Percentiles rank a stretch among this genome's conserved stretches.
These are phyloP conservation scores for Apodemus sylvaticus DNA, from an alignment of 2,113 vertebrate genomes.

Conservation along the genomic window DNA sequence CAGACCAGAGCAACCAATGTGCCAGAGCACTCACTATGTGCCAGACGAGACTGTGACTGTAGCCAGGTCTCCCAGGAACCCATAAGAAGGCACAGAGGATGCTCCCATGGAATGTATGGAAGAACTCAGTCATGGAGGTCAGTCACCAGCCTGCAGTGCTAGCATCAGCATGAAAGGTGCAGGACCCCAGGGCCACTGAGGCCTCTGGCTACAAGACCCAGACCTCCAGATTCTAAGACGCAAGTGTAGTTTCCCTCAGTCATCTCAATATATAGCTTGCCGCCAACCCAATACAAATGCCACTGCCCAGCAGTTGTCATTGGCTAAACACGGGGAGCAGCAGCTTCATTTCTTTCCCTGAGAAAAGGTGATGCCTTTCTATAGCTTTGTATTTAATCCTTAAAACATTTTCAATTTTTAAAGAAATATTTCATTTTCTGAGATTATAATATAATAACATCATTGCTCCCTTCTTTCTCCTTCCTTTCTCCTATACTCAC, in stretches of 20 bases:
- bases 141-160: background rate
- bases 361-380: background rate
- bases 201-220: background rate
- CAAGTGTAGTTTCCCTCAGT: background rate
- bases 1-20: accelerated
- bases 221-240: background rate
- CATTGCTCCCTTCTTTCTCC: background rate
- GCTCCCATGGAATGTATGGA: accelerated
- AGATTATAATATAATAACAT: background rate
- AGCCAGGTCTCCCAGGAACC: accelerated
- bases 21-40: accelerated
- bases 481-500: background rate
- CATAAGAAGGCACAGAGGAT: accelerated
- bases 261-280: background rate
- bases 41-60: accelerated
- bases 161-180: accelerated
- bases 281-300: too few relatives aligned
- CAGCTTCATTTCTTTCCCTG: background rate
- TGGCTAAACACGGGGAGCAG: accelerated
- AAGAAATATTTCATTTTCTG: background rate
- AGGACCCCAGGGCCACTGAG: background rate
- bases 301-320: accelerated
- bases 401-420: background rate
- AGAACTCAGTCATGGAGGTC: background rate
- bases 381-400: background rate